phyloP scores from a whole-genome alignment of 2,888 invertebrate species.

The Gnatocerus cornutus region DNA sequence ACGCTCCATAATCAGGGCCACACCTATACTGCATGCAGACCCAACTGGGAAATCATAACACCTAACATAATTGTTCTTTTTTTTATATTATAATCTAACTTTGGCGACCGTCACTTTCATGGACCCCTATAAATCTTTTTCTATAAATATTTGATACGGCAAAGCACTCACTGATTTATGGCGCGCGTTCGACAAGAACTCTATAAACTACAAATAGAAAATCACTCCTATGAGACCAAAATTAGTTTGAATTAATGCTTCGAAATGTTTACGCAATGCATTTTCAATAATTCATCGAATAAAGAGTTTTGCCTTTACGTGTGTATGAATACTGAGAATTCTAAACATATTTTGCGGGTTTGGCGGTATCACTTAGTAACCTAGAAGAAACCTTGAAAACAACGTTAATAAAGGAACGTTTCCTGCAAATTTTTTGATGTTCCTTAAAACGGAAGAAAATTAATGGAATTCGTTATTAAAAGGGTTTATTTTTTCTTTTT shows the following conservation, averaged over 20 bases:
- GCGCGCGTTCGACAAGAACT: constrained; percentile 43
- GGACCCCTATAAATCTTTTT: constrained; percentile 55
- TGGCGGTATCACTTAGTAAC: too few species aligned
- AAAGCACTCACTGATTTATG: constrained; percentile 53
- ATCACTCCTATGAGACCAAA: constrained; percentile 34
- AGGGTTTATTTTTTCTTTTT: background rate
- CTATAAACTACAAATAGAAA: constrained; percentile 38
- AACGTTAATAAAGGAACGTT: too few species aligned
- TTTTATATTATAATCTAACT: constrained; percentile 58
- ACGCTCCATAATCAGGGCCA: constrained; percentile 62
- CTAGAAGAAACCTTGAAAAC: too few species aligned
- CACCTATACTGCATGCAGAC: constrained; percentile 59
- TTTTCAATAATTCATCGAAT: too few species aligned
- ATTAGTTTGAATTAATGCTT: constrained; percentile 17
- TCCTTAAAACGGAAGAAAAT: background rate
- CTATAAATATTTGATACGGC: constrained; percentile 55
- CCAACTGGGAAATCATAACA: constrained; percentile 66
- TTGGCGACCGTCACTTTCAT: constrained; percentile 54
- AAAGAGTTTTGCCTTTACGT: too few species aligned
- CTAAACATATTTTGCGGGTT: too few species aligned
- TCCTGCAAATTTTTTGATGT: background rate
- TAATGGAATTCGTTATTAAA: background rate
- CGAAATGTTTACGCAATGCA: too few species aligned
- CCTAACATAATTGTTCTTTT: constrained; percentile 63
- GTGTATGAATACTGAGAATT: too few species aligned